Base-by-base conservation (phyloP, 2,888 invertebrate species). In the Ecliptopera silaceata region DNA sequence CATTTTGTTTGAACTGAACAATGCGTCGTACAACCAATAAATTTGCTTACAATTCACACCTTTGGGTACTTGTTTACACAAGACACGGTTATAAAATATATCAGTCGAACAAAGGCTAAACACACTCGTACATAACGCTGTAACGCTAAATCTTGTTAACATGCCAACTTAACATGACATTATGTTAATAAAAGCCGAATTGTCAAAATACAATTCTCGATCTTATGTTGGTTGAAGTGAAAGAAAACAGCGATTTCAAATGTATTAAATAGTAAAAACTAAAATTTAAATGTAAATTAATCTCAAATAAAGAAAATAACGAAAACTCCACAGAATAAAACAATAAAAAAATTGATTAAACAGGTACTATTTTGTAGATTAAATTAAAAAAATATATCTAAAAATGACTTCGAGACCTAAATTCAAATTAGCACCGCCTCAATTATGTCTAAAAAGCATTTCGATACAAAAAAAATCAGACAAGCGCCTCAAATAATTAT, bases 11-110 rank as follows among this genome's bases (percentile, higher is more conserved):
- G 71, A 75, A 72, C 67, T 63, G 75, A 82, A 90, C 88, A 89
- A 90, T 85, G 67, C 71, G 56, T 64, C 61, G 63, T 80, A 83
- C 81, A 82, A 76, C 82, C 86, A 79, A 90, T 90, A 91, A 90
- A 88, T 85, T 79, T 79, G 77, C 82, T 79, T 78, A 85, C 85
- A 86, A 87, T 84, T 88, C 84, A 88, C 88, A 86, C 86, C 84
- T 84, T 77, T 81, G 22, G 20, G 12, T 72, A 64, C 80, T 77
- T 91, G 91, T 90, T 91, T 91, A 90, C 88, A 86, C 90, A 88
- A 89, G 88, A 81, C 81, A 84, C 71, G 83, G 82, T 79, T 67
- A 81, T 91, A 88, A 91, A 91, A 88, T 82, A 82, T 80, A 86
- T 87, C 85, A 83, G 62, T 68, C 45, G 67, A 80, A 90, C 90